phyloP scores from a whole-genome alignment of 1,140 invertebrate species.

The Eriocheir sinensis region DNA sequence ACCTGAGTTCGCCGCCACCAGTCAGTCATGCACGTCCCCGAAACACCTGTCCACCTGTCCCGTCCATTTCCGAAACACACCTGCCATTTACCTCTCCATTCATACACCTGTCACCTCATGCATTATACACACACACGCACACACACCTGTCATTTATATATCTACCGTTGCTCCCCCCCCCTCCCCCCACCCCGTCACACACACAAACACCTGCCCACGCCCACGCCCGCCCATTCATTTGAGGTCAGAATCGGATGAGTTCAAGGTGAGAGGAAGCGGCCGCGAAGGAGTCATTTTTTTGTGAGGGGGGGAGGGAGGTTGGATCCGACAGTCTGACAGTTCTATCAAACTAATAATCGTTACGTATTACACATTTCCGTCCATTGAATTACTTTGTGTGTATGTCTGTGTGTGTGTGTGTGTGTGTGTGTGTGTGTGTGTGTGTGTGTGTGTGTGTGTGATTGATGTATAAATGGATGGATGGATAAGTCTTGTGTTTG shows the following conservation, averaged over 20 bases:
- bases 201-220: too few species aligned
- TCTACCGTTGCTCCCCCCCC: background rate
- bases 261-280: background rate
- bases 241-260: background rate
- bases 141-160: slow-evolving; percentile 12
- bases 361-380: slow-evolving; percentile 45
- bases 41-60: too few species aligned
- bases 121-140: too few species aligned
- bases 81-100: too few species aligned
- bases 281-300: slow-evolving; percentile 2
- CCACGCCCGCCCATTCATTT: slow-evolving; percentile 3
- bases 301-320: too few species aligned
- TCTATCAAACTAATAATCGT: slow-evolving; percentile 45
- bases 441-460: too few species aligned
- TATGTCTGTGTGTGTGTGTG: too few species aligned
- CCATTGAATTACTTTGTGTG: background rate
- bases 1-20: too few species aligned
- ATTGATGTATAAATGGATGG: background rate
- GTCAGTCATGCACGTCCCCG: too few species aligned
- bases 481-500: background rate
- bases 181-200: background rate
- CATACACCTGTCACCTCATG: too few species aligned
- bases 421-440: too few species aligned
- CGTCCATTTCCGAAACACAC: too few species aligned
- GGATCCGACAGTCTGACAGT: slow-evolving; percentile 35